A percentile compares a stretch with the other conserved stretches of the same genome.
phyloP scores from a whole-genome alignment of 2,888 invertebrate species.

The Pammene fasciana region DNA sequence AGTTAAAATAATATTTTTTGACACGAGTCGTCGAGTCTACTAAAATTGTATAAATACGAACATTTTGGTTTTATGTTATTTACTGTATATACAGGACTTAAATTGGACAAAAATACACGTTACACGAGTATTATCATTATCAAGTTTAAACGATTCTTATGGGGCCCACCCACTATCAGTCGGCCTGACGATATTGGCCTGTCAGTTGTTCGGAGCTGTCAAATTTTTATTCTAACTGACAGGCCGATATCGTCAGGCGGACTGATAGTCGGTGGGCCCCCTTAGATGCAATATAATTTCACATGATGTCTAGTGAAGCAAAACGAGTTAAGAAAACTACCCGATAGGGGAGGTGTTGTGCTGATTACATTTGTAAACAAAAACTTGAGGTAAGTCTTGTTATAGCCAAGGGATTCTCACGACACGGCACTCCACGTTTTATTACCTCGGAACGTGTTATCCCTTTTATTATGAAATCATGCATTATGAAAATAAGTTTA shows the following conservation, averaged over 20 bases:
- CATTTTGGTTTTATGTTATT: neutral
- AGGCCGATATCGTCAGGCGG: too few species aligned
- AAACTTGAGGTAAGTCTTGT: constrained; percentile 24
- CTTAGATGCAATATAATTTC: constrained; percentile 1
- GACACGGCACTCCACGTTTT: constrained; percentile 12
- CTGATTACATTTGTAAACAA: constrained; percentile 29
- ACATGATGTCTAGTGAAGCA: constrained; percentile 8
- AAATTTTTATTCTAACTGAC: too few species aligned
- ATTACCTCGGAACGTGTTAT: constrained; percentile 17
- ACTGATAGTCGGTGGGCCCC: too few species aligned
- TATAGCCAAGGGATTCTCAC: constrained; percentile 33
- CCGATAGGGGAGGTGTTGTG: constrained; percentile 25
- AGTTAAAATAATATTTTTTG: neutral
- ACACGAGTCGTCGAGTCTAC: neutral
- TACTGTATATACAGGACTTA: too few species aligned
- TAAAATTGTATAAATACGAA: neutral
- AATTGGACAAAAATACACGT: neutral
- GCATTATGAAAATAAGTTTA: constrained; percentile 24
- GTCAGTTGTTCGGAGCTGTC: too few species aligned
- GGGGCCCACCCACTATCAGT: too few species aligned
- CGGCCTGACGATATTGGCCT: too few species aligned
- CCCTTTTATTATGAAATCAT: constrained; percentile 28
- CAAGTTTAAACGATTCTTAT: too few species aligned
- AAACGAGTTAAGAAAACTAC: constrained; percentile 28
- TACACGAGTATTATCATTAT: neutral